Evolutionary conservation across 2,797 vertebrate genomes (phyloP).

Genomic region (Adrianichthys oophorus): DNA sequence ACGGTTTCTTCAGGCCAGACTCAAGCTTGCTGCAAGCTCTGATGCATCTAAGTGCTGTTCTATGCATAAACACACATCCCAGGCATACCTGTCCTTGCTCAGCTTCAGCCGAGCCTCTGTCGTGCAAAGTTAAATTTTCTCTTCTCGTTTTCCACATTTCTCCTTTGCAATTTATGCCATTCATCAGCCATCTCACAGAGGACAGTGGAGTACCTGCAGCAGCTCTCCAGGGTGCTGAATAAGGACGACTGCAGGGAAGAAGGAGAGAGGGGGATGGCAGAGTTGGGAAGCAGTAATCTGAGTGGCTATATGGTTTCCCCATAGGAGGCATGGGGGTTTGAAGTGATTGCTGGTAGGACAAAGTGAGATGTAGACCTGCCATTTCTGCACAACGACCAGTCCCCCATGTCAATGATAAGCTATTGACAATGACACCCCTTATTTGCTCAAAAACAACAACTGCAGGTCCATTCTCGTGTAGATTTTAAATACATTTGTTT

Average conservation of each 20-base stretch:
- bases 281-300: constrained; percentile 56
- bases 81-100: constrained; percentile 59
- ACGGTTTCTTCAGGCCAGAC: constrained; percentile 50
- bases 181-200: constrained; percentile 67
- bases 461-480: constrained; percentile 3
- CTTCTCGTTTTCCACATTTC: constrained; percentile 50
- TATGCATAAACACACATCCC: constrained; percentile 65
- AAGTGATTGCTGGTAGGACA: constrained; percentile 44
- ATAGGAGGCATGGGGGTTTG: constrained; percentile 52
- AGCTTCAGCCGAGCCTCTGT: constrained; percentile 48
- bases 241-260: constrained; percentile 55
- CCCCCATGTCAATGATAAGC: constrained; percentile 39
- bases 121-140: constrained; percentile 59
- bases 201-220: constrained; percentile 73
- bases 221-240: constrained; percentile 83
- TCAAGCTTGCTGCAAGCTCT: constrained; percentile 52
- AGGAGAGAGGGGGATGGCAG: constrained; percentile 30
- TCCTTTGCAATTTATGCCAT: constrained; percentile 53
- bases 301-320: constrained; percentile 65
- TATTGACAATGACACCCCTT: constrained; percentile 21
- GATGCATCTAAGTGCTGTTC: constrained; percentile 52
- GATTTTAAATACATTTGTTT: no score
- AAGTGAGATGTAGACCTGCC: constrained; percentile 30
- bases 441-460: constrained; percentile 18
- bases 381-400: constrained; percentile 56